Base-by-base conservation (phyloP, 2,797 vertebrate genomes). In the Pantherophis vulpinus region DNA sequence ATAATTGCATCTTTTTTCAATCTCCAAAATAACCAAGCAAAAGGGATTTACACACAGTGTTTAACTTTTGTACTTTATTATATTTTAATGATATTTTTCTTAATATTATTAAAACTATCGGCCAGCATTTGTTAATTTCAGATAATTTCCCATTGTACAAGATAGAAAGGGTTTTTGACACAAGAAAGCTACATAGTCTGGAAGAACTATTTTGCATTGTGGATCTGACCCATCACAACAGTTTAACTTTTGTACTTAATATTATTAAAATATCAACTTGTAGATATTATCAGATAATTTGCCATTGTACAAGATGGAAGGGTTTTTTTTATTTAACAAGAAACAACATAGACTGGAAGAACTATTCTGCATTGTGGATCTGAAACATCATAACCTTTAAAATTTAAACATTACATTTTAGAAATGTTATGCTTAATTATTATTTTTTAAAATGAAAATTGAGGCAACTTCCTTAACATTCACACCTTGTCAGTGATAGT, bases 1-100 rank as follows among this genome's bases (percentile, higher is more conserved):
- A 63, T 89, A 91, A 93, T 94, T 94, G 20, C 91, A 94, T 60
- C 54, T 92, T 86, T 92, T 88, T 86, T 8, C 25, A 63, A 59
- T 93, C 79, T 51, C 4, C 0, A 86, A 86, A 20, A 1, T 25
- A 60, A 58, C 55, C 94, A 88, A 94, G 93, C 42, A 92, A 89
- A 91, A 94, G 58, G 79, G 18, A 0, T 63, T 87, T 55, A 23
- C 27, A 63, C 70, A 0, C 58, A 42, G 29, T 18, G 70, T 37
- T 94, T 59, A 88, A 66, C 2, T 87, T 88, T 90, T 61, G 23
- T 59, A 5, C 74, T 91, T 92, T 92, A n/a, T 92, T 89, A n/a
- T 79, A 92, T 47, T 47, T 83, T 83, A 42, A 94, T 27, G 51
- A 56, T 90, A 66, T 32, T 70, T 74, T 74, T 92, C 27, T 9